Evolutionary conservation across 2,888 invertebrate genomes (phyloP).

Genomic region (Artemia sp.): DNA sequence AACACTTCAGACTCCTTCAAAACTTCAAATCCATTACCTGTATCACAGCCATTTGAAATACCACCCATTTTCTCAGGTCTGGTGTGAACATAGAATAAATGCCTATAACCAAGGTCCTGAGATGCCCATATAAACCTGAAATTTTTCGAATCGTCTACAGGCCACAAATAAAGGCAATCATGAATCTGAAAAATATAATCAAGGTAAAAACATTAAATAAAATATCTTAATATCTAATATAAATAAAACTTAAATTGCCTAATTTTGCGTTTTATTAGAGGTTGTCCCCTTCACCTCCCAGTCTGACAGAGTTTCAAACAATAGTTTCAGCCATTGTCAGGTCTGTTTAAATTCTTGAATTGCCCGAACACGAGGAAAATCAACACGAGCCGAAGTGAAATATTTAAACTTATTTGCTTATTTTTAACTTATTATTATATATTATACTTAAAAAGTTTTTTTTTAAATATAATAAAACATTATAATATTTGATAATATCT

Average conservation of each 20-base stretch:
- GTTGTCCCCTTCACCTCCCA: too few species aligned
- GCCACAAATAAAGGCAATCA: slow-evolving; percentile 68
- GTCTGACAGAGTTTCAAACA: too few species aligned
- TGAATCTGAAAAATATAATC: slow-evolving; percentile 39
- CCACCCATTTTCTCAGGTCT: neutral
- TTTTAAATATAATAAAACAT: too few species aligned
- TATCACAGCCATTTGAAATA: neutral
- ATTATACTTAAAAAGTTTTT: neutral
- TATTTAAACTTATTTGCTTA: neutral
- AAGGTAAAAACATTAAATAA: too few species aligned
- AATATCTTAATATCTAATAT: too few species aligned
- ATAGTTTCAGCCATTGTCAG: too few species aligned
- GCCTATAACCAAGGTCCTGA: slow-evolving; percentile 74
- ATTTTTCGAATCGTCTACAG: slow-evolving; percentile 34
- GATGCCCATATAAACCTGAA: slow-evolving; percentile 74
- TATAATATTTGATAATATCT: too few species aligned
- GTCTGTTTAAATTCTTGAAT: slow-evolving; percentile 14
- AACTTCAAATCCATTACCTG: neutral
- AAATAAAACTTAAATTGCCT: too few species aligned
- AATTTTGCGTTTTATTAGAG: too few species aligned
- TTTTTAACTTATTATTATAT: too few species aligned
- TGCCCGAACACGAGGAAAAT: neutral
- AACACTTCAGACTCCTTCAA: too few species aligned
- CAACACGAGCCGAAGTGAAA: slow-evolving; percentile 19
- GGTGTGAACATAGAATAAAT: slow-evolving; percentile 43